A percentile compares a stretch with the other conserved stretches of the same genome.
These are phyloP conservation scores for Bellardia pandia DNA, from an alignment of 2,888 invertebrate genomes.

Conservation along the genomic window DNA sequence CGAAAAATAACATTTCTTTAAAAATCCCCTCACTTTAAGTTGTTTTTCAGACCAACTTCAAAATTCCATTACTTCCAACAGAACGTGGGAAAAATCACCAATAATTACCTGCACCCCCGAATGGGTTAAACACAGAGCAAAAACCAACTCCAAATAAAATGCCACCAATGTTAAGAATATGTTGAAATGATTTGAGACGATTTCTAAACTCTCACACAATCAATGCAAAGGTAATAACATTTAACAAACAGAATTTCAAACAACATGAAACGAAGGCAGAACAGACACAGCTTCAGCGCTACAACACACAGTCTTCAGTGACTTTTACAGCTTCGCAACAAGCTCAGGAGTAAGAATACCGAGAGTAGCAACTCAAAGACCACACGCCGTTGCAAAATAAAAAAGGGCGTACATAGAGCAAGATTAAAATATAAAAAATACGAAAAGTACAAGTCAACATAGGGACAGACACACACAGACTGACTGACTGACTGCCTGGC, in stretches of 20 bases:
- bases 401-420: constrained; percentile 51
- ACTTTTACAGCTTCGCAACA: constrained; percentile 26
- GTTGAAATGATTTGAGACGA: constrained; percentile 61
- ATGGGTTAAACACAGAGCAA: constrained; percentile 53
- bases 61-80: not conserved
- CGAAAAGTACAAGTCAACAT: constrained; percentile 44
- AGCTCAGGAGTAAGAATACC: constrained; percentile 26
- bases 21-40: too few species aligned
- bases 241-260: constrained; percentile 67
- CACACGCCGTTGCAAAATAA: constrained; percentile 74
- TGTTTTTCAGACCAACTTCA: too few species aligned
- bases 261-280: constrained; percentile 29
- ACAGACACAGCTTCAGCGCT: not conserved
- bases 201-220: constrained; percentile 70
- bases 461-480: constrained; percentile 29
- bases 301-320: constrained; percentile 41
- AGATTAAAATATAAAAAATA: constrained; percentile 61
- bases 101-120: not conserved
- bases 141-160: constrained; percentile 6
- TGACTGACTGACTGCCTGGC: constrained; percentile 22
- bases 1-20: too few species aligned
- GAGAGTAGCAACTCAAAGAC: constrained; percentile 64
- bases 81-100: not conserved
- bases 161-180: constrained; percentile 43
- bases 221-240: constrained; percentile 58